phyloP scores from a whole-genome alignment of 2,113 vertebrate genomes.

The Machaerirhynchus nigripectus region DNA sequence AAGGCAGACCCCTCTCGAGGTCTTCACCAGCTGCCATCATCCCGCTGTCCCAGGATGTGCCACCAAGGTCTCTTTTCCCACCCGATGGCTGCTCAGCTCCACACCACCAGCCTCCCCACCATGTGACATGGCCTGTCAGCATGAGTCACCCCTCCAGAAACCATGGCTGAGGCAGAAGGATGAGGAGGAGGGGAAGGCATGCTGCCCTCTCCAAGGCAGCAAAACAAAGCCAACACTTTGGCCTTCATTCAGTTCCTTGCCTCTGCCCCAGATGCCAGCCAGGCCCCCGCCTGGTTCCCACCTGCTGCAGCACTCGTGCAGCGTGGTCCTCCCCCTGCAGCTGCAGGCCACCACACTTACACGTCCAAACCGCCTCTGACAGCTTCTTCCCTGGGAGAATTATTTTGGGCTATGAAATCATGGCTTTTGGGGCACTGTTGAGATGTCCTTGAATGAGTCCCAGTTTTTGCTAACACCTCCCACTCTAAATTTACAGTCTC shows the following conservation, averaged over 20 bases:
- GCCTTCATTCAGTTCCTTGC: neutral
- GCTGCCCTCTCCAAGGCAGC: neutral
- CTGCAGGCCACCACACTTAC: neutral
- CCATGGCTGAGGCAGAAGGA: neutral
- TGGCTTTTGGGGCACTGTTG: constrained; percentile 33
- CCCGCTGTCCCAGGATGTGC: neutral
- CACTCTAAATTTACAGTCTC: constrained; percentile 35
- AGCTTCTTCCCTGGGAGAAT: constrained; percentile 28
- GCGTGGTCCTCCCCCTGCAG: neutral
- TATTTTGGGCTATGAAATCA: constrained; percentile 47
- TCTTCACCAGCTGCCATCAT: neutral
- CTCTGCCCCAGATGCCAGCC: neutral
- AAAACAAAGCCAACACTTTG: neutral
- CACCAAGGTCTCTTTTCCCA: neutral
- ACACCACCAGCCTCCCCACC: neutral
- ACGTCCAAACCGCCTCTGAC: neutral
- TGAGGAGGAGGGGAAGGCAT: neutral
- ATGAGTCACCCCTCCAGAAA: neutral
- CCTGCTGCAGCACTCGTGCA: neutral
- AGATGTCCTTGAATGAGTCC: constrained; percentile 35
- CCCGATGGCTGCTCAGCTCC: accelerated
- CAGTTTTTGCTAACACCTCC: constrained; percentile 46
- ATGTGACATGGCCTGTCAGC: neutral
- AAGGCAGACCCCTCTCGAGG: neutral
- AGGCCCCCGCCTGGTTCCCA: neutral